Conservation (phyloP, 1,140 invertebrate genomes). For the Lysiphlebus fabarum region DNA sequence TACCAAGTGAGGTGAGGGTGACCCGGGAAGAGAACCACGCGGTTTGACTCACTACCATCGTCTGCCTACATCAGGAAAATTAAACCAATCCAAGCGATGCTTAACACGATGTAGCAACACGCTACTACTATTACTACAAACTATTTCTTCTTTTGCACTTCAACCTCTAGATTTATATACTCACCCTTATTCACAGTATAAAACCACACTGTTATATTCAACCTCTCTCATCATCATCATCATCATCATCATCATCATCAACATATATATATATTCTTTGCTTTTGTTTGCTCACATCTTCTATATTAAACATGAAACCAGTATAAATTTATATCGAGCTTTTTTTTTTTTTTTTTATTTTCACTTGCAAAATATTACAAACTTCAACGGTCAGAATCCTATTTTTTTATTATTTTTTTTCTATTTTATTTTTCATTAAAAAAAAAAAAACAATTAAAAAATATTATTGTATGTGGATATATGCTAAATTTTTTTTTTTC, state of each 20-base stretch:
- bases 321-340: conserved; percentile 23
- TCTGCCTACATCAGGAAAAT: conserved; percentile 56
- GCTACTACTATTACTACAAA: conserved; percentile 33
- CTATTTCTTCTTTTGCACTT: conserved; percentile 34
- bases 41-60: conserved; percentile 41
- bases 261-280: conserved; percentile 48
- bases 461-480: too few relatives aligned
- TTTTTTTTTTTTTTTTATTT: too few relatives aligned
- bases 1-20: conserved; percentile 36
- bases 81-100: conserved; percentile 56
- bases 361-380: conserved; percentile 34
- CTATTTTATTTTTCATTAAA: not conserved
- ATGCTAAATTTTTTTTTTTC: not conserved
- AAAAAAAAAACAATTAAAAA: conserved; percentile 4
- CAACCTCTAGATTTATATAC: conserved; percentile 5
- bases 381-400: not conserved
- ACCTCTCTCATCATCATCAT: conserved; percentile 20
- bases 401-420: not conserved
- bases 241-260: conserved; percentile 26
- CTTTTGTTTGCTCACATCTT: conserved; percentile 56
- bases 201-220: conserved; percentile 22
- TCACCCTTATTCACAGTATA: conserved; percentile 17
- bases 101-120: conserved; percentile 54
- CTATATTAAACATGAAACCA: conserved; percentile 46
- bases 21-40: conserved; percentile 35